Percentiles rank a stretch among this genome's conserved stretches.
phyloP scores from a whole-genome alignment of 2,797 vertebrate genomes.

The Trachurus trachurus region DNA sequence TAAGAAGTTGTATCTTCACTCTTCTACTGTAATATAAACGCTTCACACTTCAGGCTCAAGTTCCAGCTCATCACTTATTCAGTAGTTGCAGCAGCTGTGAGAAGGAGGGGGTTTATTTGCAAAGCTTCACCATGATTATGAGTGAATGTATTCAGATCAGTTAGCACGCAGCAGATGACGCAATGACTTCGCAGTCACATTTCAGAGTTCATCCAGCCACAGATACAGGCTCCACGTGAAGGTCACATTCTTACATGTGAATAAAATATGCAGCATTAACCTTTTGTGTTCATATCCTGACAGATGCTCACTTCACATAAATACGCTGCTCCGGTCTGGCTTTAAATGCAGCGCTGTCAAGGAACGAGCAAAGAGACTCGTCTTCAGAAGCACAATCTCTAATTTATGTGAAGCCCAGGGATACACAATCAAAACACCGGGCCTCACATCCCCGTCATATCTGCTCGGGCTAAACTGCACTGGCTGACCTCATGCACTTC shows the following conservation, averaged over 20 bases:
- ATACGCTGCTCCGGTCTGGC: neutral
- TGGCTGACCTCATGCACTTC: neutral
- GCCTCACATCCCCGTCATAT: neutral
- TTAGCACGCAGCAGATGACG: too few relatives aligned
- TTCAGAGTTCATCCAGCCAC: neutral
- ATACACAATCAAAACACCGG: neutral
- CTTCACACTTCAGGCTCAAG: too few relatives aligned
- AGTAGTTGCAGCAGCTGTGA: neutral
- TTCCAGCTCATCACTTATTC: too few relatives aligned
- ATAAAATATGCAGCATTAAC: slow-evolving; percentile 46
- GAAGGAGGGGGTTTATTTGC: neutral
- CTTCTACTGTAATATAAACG: too few relatives aligned
- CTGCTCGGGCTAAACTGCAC: neutral
- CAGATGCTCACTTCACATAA: neutral
- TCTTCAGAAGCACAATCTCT: neutral
- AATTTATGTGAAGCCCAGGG: neutral
- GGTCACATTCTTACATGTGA: slow-evolving; percentile 30
- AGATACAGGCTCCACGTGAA: slow-evolving; percentile 1
- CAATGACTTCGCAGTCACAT: neutral
- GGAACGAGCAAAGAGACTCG: neutral
- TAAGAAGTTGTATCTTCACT: too few relatives aligned
- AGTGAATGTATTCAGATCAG: neutral
- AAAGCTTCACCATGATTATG: neutral
- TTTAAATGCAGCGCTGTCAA: neutral
- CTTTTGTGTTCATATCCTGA: slow-evolving; percentile 4